Percentiles rank a stretch among this genome's conserved stretches.
These are phyloP conservation scores for Bettongia penicillata DNA, from an alignment of 2,113 vertebrate genomes.

Conservation along the genomic window DNA sequence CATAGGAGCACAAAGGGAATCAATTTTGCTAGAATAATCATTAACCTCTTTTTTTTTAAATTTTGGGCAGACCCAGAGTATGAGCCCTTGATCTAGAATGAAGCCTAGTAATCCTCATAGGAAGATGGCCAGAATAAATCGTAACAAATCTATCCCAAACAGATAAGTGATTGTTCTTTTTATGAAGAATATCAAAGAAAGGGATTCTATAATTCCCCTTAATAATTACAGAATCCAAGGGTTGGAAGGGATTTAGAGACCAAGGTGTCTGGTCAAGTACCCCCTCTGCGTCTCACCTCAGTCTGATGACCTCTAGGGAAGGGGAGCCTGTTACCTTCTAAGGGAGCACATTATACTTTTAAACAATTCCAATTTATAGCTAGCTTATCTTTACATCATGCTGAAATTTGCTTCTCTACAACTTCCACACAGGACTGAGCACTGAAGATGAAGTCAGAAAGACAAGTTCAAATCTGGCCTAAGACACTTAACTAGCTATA, in stretches of 20 bases:
- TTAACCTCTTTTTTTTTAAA: background rate
- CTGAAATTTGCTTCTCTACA: background rate
- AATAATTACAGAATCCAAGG: background rate
- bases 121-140: background rate
- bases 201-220: background rate
- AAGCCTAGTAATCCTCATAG: background rate
- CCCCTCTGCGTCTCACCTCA: background rate
- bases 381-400: background rate
- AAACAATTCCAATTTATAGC: background rate
- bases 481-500: background rate
- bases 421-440: background rate
- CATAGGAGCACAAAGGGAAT: background rate
- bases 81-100: background rate
- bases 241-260: background rate
- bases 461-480: background rate
- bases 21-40: background rate
- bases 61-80: background rate
- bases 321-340: background rate
- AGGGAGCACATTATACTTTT: background rate
- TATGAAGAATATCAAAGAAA: background rate
- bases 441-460: background rate
- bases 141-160: background rate
- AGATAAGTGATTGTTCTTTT: background rate
- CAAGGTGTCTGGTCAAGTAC: background rate
- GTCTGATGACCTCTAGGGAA: background rate